Base-by-base conservation (phyloP, 2,888 invertebrate species). In the Catocala sponsa region DNA sequence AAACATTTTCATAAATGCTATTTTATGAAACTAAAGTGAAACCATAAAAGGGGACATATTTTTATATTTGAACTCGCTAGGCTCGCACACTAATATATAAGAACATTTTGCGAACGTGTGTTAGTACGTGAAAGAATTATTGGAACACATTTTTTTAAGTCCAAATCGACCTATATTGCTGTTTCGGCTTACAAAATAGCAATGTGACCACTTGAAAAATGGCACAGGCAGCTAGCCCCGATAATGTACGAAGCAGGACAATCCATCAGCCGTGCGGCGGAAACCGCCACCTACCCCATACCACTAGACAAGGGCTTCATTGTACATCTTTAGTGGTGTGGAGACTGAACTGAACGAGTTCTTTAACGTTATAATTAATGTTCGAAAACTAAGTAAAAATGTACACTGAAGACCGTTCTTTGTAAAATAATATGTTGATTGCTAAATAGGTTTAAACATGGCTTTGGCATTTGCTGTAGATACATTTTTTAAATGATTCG, bases 141-240 rank as follows among this genome's bases (percentile, higher is more conserved):
- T 67, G 48, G 47, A 44, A 47, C 48, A 33, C 47, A 61, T 65
- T 73, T 70, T 15, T 73, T 66, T 52, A 53, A 62, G 52, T 52
- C 59, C 32, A 53, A 68, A 74, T 59, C 63, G 59, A 68, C 57
- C 77, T 74, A 66, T 82, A 82, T 81, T 80, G 74, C 68, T 72
- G 70, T 76, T 81, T 71, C 78, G 70, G 79, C 80, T 80, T 81
- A 80, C 84, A 81, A 85, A 70, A 83, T 81, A 79, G 84, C 82
- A 76, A 76, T 80, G 84, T 84, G 82, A 82, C 79, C 78, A 68
- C 70, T 83, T 89, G 90, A 90, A 88, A 89, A 90, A 90, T 90
- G 80, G 85, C 83, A 68, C 79, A 68, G 80, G 76, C 81, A 82
- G 79, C 82, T 81, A 79, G 79, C 80, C 74, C 86, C 85, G 89